Percentiles rank a stretch among this genome's conserved stretches.
These are phyloP conservation scores for Zhuqinia jingwanae DNA, from an alignment of 2,888 invertebrate species.

Conservation along the genomic window DNA sequence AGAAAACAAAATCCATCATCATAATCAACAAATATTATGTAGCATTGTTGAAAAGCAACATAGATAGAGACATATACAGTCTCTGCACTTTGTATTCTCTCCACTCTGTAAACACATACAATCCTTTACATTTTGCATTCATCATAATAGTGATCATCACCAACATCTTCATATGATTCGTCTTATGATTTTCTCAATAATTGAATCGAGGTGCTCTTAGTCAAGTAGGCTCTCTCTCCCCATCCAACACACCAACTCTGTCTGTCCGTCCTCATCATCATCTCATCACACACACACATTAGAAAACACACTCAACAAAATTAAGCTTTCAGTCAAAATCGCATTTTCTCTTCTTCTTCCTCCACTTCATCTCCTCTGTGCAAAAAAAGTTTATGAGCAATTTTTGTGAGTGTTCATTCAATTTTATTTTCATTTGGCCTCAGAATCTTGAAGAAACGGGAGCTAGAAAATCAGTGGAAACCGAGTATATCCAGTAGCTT, in stretches of 20 bases:
- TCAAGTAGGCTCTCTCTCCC: constrained; percentile 55
- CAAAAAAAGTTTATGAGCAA: too few species aligned
- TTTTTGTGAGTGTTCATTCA: background rate
- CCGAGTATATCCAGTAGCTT: background rate
- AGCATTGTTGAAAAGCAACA: constrained; percentile 18
- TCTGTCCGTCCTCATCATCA: constrained; percentile 33
- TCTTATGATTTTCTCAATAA: constrained; percentile 36
- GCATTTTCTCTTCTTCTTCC: background rate
- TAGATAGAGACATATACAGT: background rate
- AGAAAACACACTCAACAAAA: background rate
- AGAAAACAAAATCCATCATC: background rate
- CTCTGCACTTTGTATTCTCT: constrained; percentile 15
- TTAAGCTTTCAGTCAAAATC: background rate
- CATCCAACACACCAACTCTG: constrained; percentile 16
- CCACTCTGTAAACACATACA: background rate
- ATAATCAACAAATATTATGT: background rate
- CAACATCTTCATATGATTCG: constrained; percentile 4
- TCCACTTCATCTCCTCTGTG: background rate
- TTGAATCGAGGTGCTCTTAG: constrained; percentile 42
- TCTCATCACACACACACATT: background rate
- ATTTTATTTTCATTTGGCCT: background rate
- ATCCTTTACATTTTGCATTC: background rate
- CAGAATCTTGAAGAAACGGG: background rate
- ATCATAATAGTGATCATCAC: constrained; percentile 3
- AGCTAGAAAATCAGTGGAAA: too few species aligned